Conservation (phyloP, 2,797 vertebrate genomes). For the Sebastes oblongus region DNA sequence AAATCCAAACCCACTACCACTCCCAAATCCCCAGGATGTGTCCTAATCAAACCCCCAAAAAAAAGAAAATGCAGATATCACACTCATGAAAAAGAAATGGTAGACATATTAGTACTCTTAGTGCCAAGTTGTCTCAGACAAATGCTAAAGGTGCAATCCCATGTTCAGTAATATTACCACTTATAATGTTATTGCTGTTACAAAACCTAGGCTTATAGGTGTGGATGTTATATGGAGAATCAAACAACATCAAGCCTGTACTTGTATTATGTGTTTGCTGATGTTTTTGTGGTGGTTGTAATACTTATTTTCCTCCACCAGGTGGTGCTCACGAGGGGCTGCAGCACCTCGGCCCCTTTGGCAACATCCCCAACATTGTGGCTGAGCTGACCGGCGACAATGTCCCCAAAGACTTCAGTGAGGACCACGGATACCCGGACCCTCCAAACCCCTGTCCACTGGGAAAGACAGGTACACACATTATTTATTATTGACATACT, state of each 20-base stretch:
- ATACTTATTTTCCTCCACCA: constrained; percentile 63
- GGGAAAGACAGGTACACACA: constrained; percentile 89
- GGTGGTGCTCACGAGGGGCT: constrained; percentile 97
- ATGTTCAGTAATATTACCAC: no score
- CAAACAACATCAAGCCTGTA: neutral
- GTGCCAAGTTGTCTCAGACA: no score
- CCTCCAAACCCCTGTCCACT: constrained; percentile 96
- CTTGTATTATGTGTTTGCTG: neutral
- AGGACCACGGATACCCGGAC: constrained; percentile 96
- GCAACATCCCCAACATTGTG: constrained; percentile 98
- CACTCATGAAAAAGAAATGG: no score
- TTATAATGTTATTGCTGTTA: no score
- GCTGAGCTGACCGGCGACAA: constrained; percentile 97
- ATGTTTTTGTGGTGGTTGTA: neutral
- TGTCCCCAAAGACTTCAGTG: constrained; percentile 93
- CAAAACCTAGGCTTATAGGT: no score
- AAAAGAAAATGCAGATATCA: no score
- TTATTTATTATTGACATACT: neutral
- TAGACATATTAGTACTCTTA: no score
- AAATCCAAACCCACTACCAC: no score
- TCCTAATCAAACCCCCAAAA: no score
- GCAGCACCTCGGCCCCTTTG: constrained; percentile 95
- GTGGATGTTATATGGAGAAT: no score
- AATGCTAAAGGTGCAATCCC: no score
- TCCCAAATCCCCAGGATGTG: no score